Evolutionary conservation across 2,888 invertebrate species (phyloP).

Genomic region (Cephus pulcher): DNA sequence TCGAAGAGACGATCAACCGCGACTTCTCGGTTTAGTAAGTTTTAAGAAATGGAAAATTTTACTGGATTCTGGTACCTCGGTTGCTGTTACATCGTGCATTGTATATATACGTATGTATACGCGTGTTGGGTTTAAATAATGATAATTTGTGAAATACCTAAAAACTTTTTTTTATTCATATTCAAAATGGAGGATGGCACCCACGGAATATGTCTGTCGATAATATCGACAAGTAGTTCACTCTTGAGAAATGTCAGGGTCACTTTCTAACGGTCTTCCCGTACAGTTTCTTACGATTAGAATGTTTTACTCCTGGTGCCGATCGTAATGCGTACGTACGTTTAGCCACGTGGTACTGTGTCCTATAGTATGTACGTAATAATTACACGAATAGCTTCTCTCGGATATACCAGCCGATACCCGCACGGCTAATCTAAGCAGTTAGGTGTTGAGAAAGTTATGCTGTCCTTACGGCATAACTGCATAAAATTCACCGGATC

Average conservation of each 20-base stretch:
- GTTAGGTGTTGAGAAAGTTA: conserved; percentile 32
- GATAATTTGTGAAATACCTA: not conserved
- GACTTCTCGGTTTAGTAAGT: not conserved
- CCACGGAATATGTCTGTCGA: not conserved
- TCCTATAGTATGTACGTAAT: not conserved
- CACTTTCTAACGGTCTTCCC: not conserved
- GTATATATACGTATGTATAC: no score
- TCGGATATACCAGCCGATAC: conserved; percentile 8
- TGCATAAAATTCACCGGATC: conserved; percentile 26
- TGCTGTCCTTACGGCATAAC: conserved; percentile 29
- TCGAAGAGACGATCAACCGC: not conserved
- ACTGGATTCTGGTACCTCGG: not conserved
- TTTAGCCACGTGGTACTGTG: not conserved
- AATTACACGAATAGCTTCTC: conserved; percentile 11
- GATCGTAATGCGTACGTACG: not conserved
- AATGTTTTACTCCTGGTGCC: not conserved
- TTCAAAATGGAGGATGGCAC: not conserved
- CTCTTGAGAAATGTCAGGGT: not conserved
- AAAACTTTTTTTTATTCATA: not conserved
- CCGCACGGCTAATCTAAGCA: conserved; percentile 23
- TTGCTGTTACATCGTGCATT: no score
- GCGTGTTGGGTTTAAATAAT: no score
- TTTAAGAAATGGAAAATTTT: not conserved
- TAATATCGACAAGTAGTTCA: not conserved
- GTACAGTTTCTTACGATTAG: not conserved